Conservation (phyloP, 1,140 invertebrate genomes). For the Diachasma alloeum region DNA sequence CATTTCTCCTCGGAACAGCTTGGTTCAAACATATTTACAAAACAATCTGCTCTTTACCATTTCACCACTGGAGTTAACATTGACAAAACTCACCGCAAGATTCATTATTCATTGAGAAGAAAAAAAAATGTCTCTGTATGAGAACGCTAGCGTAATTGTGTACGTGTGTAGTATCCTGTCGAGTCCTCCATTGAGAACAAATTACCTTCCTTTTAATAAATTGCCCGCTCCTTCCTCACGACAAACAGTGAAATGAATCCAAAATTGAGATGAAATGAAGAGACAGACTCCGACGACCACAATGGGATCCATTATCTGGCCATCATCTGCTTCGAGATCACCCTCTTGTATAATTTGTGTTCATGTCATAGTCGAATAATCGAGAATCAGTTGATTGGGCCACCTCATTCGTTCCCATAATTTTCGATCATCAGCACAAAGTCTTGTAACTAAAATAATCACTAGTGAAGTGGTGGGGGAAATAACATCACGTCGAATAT, state of each 20-base stretch:
- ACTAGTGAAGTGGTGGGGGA: background rate
- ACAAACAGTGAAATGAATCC: background rate
- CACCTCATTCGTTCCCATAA: background rate
- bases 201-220: background rate
- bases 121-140: background rate
- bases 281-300: background rate
- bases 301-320: background rate
- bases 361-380: background rate
- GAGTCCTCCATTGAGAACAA: background rate
- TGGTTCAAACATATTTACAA: background rate
- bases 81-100: background rate
- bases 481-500: background rate
- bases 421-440: background rate
- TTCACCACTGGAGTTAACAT: background rate
- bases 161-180: background rate
- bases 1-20: background rate
- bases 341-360: background rate
- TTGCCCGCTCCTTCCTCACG: background rate
- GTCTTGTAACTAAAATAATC: background rate
- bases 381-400: slow-evolving; percentile 9
- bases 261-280: background rate
- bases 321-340: background rate
- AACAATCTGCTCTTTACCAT: background rate
- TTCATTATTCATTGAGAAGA: background rate
- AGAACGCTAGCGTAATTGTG: background rate